Conservation (phyloP, 2,888 invertebrate genomes). For the Eupsilia transversa region DNA sequence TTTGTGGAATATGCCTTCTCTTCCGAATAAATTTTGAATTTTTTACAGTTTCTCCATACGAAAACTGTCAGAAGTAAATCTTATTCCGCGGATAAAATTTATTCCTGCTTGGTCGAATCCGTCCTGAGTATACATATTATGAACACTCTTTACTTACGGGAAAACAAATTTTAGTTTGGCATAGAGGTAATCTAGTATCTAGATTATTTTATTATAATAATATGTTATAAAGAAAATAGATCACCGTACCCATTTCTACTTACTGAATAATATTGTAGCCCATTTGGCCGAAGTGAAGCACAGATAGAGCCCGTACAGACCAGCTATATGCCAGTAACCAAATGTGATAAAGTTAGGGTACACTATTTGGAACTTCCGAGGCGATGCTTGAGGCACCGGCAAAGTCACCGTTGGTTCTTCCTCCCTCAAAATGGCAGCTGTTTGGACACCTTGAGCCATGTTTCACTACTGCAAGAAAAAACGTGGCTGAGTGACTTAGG, state of each 20-base stretch:
- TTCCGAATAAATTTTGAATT: no score
- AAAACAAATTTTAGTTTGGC: not conserved
- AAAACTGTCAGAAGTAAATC: no score
- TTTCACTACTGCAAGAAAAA: slow-evolving; percentile 30
- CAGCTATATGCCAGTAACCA: slow-evolving; percentile 73
- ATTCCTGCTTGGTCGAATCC: no score
- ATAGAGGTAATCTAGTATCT: not conserved
- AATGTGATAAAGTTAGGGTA: slow-evolving; percentile 72
- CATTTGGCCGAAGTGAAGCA: slow-evolving; percentile 74
- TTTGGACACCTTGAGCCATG: slow-evolving; percentile 33
- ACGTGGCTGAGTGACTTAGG: not conserved
- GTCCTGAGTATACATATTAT: no score
- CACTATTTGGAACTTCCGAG: slow-evolving; percentile 69
- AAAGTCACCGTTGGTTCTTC: slow-evolving; percentile 46
- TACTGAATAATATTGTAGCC: slow-evolving; percentile 71
- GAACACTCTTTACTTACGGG: not conserved
- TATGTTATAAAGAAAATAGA: not conserved
- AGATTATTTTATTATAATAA: not conserved
- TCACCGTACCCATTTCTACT: slow-evolving; percentile 45
- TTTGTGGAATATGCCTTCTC: no score
- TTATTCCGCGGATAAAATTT: no score
- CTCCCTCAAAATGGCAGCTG: slow-evolving; percentile 9
- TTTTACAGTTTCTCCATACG: no score
- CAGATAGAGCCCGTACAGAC: slow-evolving; percentile 73
- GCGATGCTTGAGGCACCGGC: slow-evolving; percentile 54